phyloP scores from a whole-genome alignment of 35 echinoderm and acorn worm genomes.

The Ophioderma brevispina region DNA sequence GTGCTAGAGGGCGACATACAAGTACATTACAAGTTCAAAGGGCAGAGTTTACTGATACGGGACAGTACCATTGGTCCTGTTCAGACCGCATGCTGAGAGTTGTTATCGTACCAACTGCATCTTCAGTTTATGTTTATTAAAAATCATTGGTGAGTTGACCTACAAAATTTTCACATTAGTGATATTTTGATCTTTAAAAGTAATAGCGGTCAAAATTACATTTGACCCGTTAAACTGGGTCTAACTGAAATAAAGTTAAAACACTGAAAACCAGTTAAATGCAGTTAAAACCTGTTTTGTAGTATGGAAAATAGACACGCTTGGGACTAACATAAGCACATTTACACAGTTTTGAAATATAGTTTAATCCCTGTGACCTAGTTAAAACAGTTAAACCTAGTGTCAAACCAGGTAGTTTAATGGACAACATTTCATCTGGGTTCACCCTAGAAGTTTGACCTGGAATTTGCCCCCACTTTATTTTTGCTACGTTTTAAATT shows the following conservation, averaged over 20 bases:
- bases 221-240: not conserved
- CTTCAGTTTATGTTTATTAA: not conserved
- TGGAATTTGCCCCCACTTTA: too few species aligned
- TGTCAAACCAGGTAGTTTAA: too few species aligned
- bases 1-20: not conserved
- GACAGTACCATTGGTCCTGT: conserved; percentile 50
- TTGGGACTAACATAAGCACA: not conserved
- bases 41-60: conserved; percentile 25
- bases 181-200: not conserved
- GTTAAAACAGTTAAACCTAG: too few species aligned
- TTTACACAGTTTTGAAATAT: too few species aligned
- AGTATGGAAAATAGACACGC: not conserved
- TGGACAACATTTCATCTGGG: too few species aligned
- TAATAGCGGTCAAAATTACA: not conserved
- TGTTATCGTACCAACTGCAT: not conserved
- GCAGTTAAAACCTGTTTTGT: not conserved
- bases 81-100: conserved; percentile 10
- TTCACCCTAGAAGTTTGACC: too few species aligned
- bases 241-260: not conserved
- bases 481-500: too few species aligned
- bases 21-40: conserved; percentile 29
- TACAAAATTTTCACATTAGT: not conserved
- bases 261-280: not conserved
- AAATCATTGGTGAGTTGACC: not conserved
- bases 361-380: too few species aligned